Base-by-base conservation (phyloP, 2,113 vertebrate species). In the Lamprologus ornatipinnis region DNA sequence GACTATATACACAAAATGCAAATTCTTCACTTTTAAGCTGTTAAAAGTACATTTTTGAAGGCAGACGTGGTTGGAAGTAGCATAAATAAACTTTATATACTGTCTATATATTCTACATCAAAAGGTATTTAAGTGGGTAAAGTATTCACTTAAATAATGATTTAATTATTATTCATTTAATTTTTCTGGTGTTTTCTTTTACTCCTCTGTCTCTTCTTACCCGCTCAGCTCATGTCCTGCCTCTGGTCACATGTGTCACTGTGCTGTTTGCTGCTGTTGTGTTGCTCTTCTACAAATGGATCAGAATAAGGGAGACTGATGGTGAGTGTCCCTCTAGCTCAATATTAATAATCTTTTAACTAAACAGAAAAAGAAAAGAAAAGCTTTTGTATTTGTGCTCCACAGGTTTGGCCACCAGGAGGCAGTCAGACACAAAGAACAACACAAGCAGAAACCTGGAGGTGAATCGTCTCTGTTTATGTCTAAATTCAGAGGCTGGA, bases 221-320 rank as follows among this genome's bases (percentile, higher is more conserved):
- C 12, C 1, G 0, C 47, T 3, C 55, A 85, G 79, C 17, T 81
- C 33, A 78, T 26, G 3, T 78, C 45, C 79, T 85, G 63, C 83
- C 83, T 37, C 2, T 88, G 40, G 14, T 60, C 2, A 28, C 82
- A 3, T 47, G 65, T 19, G 35, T 57, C 37, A 7, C 80, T 37
- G 53, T 68, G 80, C 80, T 89, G n/a, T 60, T 79, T 53, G 80
- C 83, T 40, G 65, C 70, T 6, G 65, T 11, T n/a, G 42, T 65
- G 65, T n/a, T 85, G 53, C 15, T 84, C n/a, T 21, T 85, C 54
- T 82, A 55, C 65, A 84, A 26, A 33, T 23, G 53, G 63, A 85
- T n/a, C 15, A 12, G 6, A 5, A 28, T 28, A 11, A 40, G n/a
- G 11, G 6, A 17, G 13, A 0, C 53, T 60, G 84, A 31, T 0